Percentiles rank a stretch among this genome's conserved stretches.
phyloP scores from a whole-genome alignment of 1,140 invertebrate genomes.

The Dreissena rostriformis region DNA sequence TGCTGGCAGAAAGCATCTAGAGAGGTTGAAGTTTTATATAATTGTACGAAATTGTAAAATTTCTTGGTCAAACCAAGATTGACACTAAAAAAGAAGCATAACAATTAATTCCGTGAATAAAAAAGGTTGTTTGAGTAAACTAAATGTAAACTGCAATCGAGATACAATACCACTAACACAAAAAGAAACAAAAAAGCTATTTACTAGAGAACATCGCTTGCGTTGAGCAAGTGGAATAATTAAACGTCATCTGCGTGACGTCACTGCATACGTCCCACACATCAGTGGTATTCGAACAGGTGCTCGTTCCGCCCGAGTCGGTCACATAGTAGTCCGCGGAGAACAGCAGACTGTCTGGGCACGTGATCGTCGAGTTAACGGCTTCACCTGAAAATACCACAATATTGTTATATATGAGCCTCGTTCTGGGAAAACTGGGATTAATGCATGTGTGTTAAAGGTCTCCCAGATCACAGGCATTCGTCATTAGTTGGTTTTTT shows the following conservation, averaged over 20 bases:
- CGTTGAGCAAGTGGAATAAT: slow-evolving; percentile 27
- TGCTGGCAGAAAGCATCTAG: no score
- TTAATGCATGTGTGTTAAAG: neutral
- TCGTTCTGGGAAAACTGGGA: neutral
- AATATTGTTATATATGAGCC: neutral
- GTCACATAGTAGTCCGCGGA: slow-evolving; percentile 22
- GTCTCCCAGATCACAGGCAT: neutral
- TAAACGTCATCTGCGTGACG: slow-evolving; percentile 29
- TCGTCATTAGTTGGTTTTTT: no score
- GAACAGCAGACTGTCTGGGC: slow-evolving; percentile 38
- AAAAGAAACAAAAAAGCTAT: neutral
- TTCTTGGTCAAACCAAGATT: no score
- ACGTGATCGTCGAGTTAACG: slow-evolving; percentile 24
- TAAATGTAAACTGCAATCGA: neutral
- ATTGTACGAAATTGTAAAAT: no score
- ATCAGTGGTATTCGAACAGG: slow-evolving; percentile 16
- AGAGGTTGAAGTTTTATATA: no score
- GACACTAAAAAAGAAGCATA: no score
- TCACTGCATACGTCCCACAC: slow-evolving; percentile 43
- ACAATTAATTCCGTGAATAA: neutral
- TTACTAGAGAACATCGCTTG: slow-evolving; percentile 49
- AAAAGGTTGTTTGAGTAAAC: neutral
- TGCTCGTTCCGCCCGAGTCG: neutral
- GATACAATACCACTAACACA: neutral
- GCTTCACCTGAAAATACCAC: slow-evolving; percentile 19